Conservation (phyloP, 2,888 invertebrate genomes). For the Dinocampus coccinellae region DNA sequence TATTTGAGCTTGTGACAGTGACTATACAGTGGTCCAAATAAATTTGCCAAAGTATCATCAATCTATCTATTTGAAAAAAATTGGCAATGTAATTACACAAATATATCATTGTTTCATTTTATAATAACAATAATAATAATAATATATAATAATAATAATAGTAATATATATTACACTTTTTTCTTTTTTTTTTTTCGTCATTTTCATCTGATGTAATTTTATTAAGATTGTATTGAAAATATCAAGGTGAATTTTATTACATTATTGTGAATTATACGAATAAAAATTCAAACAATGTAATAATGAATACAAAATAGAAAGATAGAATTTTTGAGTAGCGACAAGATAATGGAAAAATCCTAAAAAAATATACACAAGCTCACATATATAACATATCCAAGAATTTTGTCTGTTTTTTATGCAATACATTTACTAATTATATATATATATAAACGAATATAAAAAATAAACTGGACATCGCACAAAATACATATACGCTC, state of each 20-base stretch:
- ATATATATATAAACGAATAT: background rate
- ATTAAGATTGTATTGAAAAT: background rate
- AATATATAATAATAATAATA: too few species aligned
- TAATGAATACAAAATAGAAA: background rate
- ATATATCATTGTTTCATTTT: too few species aligned
- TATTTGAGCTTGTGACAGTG: background rate
- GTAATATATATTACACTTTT: too few species aligned
- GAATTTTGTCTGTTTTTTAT: constrained; percentile 8
- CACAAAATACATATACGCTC: constrained; percentile 18
- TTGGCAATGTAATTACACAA: background rate
- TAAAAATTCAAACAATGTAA: background rate
- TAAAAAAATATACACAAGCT: constrained; percentile 12
- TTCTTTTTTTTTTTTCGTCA: background rate
- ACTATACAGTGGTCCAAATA: background rate
- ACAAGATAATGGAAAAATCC: background rate
- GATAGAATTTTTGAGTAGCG: background rate
- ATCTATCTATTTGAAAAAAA: background rate
- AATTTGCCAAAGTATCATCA: constrained; percentile 5
- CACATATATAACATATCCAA: constrained; percentile 27
- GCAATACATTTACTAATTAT: background rate
- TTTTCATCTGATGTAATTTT: background rate
- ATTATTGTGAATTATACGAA: background rate
- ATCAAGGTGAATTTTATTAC: background rate
- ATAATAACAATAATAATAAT: too few species aligned
- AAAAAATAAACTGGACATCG: background rate